Percentiles rank a stretch among this genome's conserved stretches.
These are phyloP conservation scores for Pandion haliaetus DNA, from an alignment of 2,113 vertebrate genomes.

Conservation along the genomic window DNA sequence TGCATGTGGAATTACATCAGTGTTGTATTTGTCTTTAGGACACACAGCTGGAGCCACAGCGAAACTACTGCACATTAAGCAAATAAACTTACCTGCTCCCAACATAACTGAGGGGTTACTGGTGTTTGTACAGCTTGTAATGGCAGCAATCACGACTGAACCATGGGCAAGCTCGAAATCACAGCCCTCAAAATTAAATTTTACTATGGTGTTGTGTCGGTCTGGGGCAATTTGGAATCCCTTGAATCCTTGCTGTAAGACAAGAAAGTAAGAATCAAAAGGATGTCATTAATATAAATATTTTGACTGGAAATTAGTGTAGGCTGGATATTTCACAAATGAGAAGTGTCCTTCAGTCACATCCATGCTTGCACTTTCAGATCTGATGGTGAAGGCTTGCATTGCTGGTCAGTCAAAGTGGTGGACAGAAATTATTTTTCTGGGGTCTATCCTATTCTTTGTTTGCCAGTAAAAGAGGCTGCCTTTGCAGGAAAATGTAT, in stretches of 20 bases:
- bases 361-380: not conserved
- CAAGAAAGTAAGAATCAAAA: not conserved
- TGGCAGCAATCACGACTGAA: constrained; percentile 95
- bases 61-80: not conserved
- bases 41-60: not conserved
- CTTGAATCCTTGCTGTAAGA: constrained; percentile 93
- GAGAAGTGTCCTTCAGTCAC: not conserved
- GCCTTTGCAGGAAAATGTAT: not conserved
- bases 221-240: constrained; percentile 87
- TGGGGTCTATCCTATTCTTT: not conserved
- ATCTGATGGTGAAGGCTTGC: not conserved
- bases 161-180: constrained; percentile 86
- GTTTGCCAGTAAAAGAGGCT: not conserved
- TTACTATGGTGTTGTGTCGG: constrained; percentile 65
- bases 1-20: not conserved
- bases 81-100: constrained; percentile 84
- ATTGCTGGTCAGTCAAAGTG: not conserved
- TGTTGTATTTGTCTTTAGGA: not conserved
- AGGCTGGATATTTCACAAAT: not conserved
- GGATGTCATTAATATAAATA: not conserved
- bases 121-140: constrained; percentile 99
- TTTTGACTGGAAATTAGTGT: not conserved
- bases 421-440: not conserved
- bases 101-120: constrained; percentile 99
- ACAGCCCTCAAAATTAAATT: constrained; percentile 79